A percentile compares a stretch with the other conserved stretches of the same genome.
phyloP scores from a whole-genome alignment of 2,113 vertebrate species.

The Hyperopisus bebe region DNA sequence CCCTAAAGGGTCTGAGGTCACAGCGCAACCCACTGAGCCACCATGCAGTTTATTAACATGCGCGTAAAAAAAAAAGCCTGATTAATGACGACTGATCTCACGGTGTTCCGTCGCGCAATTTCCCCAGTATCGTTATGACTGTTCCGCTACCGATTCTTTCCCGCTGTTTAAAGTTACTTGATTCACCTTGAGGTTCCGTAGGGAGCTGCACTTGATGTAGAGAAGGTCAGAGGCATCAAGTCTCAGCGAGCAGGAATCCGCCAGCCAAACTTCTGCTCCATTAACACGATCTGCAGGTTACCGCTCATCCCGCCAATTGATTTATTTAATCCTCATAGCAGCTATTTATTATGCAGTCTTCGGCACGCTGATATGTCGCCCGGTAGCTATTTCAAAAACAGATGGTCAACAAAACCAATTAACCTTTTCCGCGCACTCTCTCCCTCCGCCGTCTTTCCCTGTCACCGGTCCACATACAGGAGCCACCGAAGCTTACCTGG shows the following conservation, averaged over 20 bases:
- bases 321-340: conserved; percentile 56
- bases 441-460: conserved; percentile 49
- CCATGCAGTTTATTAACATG: not conserved
- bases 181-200: conserved; percentile 33
- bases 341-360: conserved; percentile 54
- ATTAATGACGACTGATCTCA: not conserved
- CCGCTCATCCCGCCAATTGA: conserved; percentile 49
- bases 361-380: conserved; percentile 45
- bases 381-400: conserved; percentile 54
- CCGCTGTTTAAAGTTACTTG: not conserved
- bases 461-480: conserved; percentile 42
- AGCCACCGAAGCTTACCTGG: conserved; percentile 47
- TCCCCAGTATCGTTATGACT: not conserved
- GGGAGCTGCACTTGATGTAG: conserved; percentile 16
- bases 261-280: conserved; percentile 48
- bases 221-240: conserved; percentile 34
- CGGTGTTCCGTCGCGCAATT: not conserved
- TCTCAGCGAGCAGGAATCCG: conserved; percentile 39
- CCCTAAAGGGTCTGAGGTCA: not conserved
- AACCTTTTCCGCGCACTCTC: conserved; percentile 64
- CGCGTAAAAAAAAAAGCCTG: not conserved
- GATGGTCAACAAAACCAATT: conserved; percentile 77
- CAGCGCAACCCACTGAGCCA: not conserved
- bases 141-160: not conserved
- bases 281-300: conserved; percentile 56